Evolutionary conservation across 2,888 invertebrate species (phyloP).

Genomic region (Serripes groenlandicus): DNA sequence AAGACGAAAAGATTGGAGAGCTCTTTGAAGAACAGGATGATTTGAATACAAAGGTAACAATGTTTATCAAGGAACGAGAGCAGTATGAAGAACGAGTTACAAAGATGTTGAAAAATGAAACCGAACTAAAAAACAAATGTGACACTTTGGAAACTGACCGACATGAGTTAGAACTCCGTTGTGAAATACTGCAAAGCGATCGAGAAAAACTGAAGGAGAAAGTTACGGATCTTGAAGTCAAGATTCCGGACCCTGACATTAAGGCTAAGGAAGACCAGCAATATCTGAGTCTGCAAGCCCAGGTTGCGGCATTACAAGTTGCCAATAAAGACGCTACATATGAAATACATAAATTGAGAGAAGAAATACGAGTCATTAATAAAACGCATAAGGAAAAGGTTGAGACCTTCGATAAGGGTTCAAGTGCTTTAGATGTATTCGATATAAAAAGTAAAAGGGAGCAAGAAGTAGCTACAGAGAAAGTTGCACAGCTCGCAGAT

Average conservation of each 20-base stretch:
- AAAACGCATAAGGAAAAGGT: conserved; percentile 47
- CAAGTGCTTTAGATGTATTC: conserved; percentile 47
- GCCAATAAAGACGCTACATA: conserved; percentile 60
- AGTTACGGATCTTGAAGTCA: conserved; percentile 50
- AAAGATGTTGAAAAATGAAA: conserved; percentile 57
- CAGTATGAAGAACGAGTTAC: conserved; percentile 61
- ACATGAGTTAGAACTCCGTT: conserved; percentile 57
- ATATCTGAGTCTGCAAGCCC: conserved; percentile 56
- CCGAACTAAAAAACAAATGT: conserved; percentile 55
- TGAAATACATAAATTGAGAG: conserved; percentile 48
- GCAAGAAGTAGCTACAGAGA: conserved; percentile 21
- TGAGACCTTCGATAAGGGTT: conserved; percentile 50
- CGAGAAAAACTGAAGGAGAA: conserved; percentile 56
- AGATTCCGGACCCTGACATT: conserved; percentile 57
- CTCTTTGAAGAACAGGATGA: conserved; percentile 55
- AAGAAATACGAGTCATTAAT: conserved; percentile 50
- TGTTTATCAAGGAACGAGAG: conserved; percentile 64
- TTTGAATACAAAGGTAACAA: conserved; percentile 43
- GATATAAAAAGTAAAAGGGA: conserved; percentile 39
- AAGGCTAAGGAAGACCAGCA: conserved; percentile 65
- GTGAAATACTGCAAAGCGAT: conserved; percentile 62
- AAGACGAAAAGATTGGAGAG: conserved; percentile 57
- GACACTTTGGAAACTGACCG: conserved; percentile 51
- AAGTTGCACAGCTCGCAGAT: conserved; percentile 31
- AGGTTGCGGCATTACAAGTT: conserved; percentile 55